phyloP scores from a whole-genome alignment of 2,113 vertebrate genomes.

The Anguilla rostrata region DNA sequence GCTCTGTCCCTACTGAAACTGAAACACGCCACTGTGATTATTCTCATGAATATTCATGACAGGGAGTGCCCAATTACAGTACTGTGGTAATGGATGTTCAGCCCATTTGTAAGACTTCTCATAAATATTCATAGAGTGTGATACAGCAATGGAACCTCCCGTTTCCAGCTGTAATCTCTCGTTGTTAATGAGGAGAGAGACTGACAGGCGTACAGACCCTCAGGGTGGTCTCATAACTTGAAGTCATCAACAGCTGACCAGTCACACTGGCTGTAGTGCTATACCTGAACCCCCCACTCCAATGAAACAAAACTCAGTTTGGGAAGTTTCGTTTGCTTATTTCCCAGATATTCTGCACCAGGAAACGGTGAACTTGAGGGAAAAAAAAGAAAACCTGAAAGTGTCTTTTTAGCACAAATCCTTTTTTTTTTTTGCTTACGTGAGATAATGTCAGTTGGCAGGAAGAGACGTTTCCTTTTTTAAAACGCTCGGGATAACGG shows the following conservation, averaged over 20 bases:
- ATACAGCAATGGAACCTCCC: constrained; percentile 10
- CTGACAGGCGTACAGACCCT: too few species aligned
- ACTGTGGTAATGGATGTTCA: too few species aligned
- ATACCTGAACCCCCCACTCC: too few species aligned
- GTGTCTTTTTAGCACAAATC: constrained; percentile 23
- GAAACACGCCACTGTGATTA: not conserved
- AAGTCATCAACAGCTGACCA: too few species aligned
- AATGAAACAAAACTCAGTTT: constrained; percentile 11
- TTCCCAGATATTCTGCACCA: constrained; percentile 33
- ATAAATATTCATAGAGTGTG: not conserved
- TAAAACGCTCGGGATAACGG: constrained; percentile 18
- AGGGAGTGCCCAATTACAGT: too few species aligned
- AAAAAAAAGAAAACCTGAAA: constrained; percentile 28
- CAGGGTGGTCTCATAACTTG: too few species aligned
- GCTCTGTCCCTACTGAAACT: not conserved
- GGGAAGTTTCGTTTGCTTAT: constrained; percentile 44
- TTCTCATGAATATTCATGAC: not conserved
- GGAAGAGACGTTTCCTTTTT: constrained; percentile 34
- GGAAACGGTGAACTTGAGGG: constrained; percentile 30
- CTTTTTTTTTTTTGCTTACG: not conserved
- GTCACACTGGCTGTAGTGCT: too few species aligned
- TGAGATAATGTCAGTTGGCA: constrained; percentile 23
- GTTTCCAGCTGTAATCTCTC: not conserved
- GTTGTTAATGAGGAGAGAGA: too few species aligned
- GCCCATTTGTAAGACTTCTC: too few species aligned